Evolutionary conservation across 2,888 invertebrate species (phyloP).

Genomic region (Agrotis ipsilon): DNA sequence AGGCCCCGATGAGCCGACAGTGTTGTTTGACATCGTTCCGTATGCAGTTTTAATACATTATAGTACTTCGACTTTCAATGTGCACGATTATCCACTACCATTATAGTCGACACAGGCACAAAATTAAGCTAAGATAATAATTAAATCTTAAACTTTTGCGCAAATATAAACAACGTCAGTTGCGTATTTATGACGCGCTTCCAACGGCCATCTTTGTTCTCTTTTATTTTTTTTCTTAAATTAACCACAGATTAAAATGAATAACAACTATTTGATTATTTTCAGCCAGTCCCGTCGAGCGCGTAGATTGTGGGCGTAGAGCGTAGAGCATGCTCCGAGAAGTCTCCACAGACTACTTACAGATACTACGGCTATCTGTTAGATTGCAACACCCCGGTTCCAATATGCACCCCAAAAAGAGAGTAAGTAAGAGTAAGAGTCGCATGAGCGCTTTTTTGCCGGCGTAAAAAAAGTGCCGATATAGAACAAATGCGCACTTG

Average conservation of each 20-base stretch:
- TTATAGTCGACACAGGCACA: slow-evolving; percentile 70
- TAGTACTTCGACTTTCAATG: slow-evolving; percentile 65
- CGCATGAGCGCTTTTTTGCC: no score
- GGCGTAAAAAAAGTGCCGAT: no score
- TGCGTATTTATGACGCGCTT: slow-evolving; percentile 89
- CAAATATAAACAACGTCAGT: slow-evolving; percentile 90
- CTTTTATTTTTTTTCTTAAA: slow-evolving; percentile 35
- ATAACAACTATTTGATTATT: neutral
- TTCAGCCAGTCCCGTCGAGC: no score
- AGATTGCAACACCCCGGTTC: no score
- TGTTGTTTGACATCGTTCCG: slow-evolving; percentile 88
- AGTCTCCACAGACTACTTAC: no score
- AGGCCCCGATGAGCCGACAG: slow-evolving; percentile 89
- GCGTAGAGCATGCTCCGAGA: no score
- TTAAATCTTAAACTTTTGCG: slow-evolving; percentile 71
- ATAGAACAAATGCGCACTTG: no score
- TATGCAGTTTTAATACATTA: slow-evolving; percentile 79
- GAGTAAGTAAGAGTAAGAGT: no score
- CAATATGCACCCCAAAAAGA: no score
- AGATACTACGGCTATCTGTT: no score
- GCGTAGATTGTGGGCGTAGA: no score
- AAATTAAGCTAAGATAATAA: slow-evolving; percentile 49
- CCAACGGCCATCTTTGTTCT: slow-evolving; percentile 86
- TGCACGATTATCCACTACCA: slow-evolving; percentile 73
- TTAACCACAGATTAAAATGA: slow-evolving; percentile 6